These are phyloP conservation scores for Aphelinus atriplicis DNA, from an alignment of 1,140 invertebrate genomes.

Conservation along the genomic window DNA sequence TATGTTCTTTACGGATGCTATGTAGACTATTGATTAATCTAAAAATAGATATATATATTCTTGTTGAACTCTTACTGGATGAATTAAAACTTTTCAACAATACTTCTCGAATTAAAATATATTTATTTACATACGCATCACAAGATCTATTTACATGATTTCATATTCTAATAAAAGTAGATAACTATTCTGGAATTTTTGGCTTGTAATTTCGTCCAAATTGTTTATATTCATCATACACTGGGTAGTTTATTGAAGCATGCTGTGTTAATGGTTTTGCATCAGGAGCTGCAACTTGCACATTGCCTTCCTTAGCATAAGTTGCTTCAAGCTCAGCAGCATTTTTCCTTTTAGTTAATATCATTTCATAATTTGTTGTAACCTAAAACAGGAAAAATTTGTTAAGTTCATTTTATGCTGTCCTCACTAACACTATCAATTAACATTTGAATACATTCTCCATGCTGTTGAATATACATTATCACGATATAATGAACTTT, in stretches of 20 bases:
- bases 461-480: background rate
- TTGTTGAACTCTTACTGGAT: background rate
- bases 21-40: no score
- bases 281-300: constrained; percentile 1
- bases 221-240: constrained; percentile 55
- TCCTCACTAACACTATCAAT: background rate
- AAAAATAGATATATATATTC: background rate
- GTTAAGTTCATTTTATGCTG: constrained; percentile 1
- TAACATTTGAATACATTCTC: background rate
- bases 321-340: constrained; percentile 72
- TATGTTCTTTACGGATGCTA: no score
- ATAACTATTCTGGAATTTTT: constrained; percentile 1
- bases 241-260: constrained; percentile 46
- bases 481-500: background rate
- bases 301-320: constrained; percentile 31
- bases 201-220: constrained; percentile 42
- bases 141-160: constrained; percentile 4
- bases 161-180: background rate
- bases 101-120: no score
- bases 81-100: no score
- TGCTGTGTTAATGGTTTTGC: constrained; percentile 14
- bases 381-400: constrained; percentile 22
- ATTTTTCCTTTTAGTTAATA: constrained; percentile 78
- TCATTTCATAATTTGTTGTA: constrained; percentile 73
- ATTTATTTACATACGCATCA: no score